These are phyloP conservation scores for Hephaestus fuliginosus DNA, from an alignment of 2,797 vertebrate genomes.

Conservation along the genomic window DNA sequence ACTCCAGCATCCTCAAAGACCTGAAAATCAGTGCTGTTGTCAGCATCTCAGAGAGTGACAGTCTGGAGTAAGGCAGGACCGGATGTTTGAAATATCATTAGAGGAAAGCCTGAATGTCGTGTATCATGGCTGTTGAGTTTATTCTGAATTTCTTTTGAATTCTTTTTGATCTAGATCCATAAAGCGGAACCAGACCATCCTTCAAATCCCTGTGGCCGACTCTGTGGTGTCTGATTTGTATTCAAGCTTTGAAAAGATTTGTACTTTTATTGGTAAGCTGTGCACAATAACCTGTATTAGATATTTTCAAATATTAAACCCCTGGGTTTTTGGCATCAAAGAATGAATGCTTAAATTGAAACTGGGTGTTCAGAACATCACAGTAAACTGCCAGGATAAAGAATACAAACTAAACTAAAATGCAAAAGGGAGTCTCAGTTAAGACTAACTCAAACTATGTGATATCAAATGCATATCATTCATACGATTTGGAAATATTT, in stretches of 20 bases:
- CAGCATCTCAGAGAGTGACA: constrained; percentile 82
- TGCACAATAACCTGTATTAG: neutral
- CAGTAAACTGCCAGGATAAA: neutral
- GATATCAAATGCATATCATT: too few relatives aligned
- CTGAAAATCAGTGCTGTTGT: constrained; percentile 89
- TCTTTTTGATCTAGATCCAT: constrained; percentile 49
- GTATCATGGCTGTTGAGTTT: neutral
- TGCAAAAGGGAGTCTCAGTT: neutral
- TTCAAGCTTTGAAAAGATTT: constrained; percentile 82
- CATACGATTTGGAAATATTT: neutral
- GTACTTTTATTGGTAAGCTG: constrained; percentile 88
- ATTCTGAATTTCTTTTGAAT: neutral
- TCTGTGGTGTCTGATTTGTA: constrained; percentile 75
- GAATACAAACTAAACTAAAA: neutral
- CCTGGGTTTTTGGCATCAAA: neutral
- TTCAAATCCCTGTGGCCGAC: constrained; percentile 86
- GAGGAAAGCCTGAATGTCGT: neutral
- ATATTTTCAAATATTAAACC: neutral
- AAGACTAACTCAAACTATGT: too few relatives aligned
- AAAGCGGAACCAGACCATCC: constrained; percentile 48
- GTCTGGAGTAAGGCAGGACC: constrained; percentile 76
- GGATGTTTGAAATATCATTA: neutral
- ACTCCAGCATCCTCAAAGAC: constrained; percentile 84
- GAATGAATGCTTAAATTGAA: neutral
- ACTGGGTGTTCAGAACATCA: neutral